Base-by-base conservation (phyloP, 2,888 invertebrate genomes). In the Tanaodytes sp. region DNA sequence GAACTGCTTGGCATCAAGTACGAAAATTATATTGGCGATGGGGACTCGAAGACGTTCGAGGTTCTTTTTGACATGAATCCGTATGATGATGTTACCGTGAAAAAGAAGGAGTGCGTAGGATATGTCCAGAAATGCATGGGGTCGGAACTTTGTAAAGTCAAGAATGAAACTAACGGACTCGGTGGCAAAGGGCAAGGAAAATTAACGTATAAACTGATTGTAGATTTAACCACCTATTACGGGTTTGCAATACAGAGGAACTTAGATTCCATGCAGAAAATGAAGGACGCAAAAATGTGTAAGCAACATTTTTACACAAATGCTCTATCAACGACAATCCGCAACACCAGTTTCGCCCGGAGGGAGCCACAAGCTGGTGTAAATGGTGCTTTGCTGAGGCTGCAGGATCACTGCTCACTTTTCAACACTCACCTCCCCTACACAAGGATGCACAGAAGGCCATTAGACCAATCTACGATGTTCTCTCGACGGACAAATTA, bases 161-260 rank as follows among this genome's bases (percentile, higher is more conserved):
- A 37, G 15, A 37, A 37, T n/a, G 37, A 12, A 12, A 37, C 37
- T 1, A 37, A 15, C 5, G 15, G 15, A 37, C 37, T 37, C 15
- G 37, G 37, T 16, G 42, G 12, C n/a, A 42, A 42, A 20, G 42
- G 42, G n/a, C 16, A 19, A 11, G 12, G 42, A n/a, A 45, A 45
- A 30, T 20, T 30, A 11, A 45, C 45, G 14, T 27, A 45, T 20
- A 45, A 45, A 14, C 30, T 45, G 15, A 63, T 73, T 8, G 67
- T 72, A 57, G 59, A 73, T 49, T 49, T 75, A 11, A 43, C 66
- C 9, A 11, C 30, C 14, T 75, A 73, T 33, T 76, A 71, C 42
- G 72, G 70, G n/a, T 46, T 75, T 16, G 75, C 74, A n/a, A 75
- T 76, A 36, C 36, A 20, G 18, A 19, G 69, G 64, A 62, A 75